Conservation (phyloP, 2,797 vertebrate species). For the Lagodon rhomboides region DNA sequence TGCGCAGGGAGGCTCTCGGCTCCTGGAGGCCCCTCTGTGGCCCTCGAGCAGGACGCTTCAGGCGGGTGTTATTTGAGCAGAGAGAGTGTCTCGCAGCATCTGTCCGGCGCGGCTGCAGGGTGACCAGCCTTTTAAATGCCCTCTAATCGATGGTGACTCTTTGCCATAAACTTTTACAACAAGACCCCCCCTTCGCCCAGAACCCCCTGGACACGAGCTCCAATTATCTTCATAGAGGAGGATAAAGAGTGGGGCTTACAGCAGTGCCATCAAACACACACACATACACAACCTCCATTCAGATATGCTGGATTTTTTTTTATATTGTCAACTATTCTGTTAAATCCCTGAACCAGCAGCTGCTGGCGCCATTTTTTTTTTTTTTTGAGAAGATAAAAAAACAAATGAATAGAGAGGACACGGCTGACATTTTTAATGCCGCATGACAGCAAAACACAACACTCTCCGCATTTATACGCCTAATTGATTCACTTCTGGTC, state of each 20-base stretch:
- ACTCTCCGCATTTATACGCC: slow-evolving; percentile 27
- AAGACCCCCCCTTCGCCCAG: slow-evolving; percentile 79
- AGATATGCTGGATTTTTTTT: not conserved
- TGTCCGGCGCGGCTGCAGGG: slow-evolving; percentile 43
- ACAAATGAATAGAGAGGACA: not conserved
- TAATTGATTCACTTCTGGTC: slow-evolving; percentile 31
- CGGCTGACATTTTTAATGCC: not conserved
- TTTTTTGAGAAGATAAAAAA: not conserved
- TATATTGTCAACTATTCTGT: not conserved
- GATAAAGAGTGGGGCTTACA: slow-evolving; percentile 19
- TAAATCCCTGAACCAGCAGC: not conserved
- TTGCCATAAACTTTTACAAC: slow-evolving; percentile 91
- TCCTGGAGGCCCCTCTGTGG: slow-evolving; percentile 48
- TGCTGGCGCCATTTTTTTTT: no score
- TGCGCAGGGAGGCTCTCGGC: not conserved
- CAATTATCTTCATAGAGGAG: slow-evolving; percentile 82
- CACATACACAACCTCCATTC: not conserved
- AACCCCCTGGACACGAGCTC: slow-evolving; percentile 78
- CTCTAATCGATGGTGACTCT: slow-evolving; percentile 91
- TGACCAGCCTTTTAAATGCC: slow-evolving; percentile 76
- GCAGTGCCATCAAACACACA: slow-evolving; percentile 29
- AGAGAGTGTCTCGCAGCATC: slow-evolving; percentile 55
- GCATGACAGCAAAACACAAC: slow-evolving; percentile 16
- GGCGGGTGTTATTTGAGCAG: slow-evolving; percentile 49
- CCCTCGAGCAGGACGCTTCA: slow-evolving; percentile 39